Percentiles rank a stretch among this genome's conserved stretches.
phyloP scores from a whole-genome alignment of 2,113 vertebrate species.

The Okapia johnstoni region DNA sequence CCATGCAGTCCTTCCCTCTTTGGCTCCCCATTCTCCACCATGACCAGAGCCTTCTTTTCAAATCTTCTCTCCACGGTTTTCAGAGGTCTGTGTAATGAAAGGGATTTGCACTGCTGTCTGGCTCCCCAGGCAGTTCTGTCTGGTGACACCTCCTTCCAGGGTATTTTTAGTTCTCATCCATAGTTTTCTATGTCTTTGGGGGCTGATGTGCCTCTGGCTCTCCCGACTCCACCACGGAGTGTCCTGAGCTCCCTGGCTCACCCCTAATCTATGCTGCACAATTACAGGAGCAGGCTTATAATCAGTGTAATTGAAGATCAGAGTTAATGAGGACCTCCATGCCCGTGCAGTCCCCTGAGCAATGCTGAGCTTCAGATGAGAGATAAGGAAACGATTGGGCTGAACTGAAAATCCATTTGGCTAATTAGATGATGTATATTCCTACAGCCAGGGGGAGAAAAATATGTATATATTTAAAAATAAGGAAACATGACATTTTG shows the following conservation, averaged over 20 bases:
- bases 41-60: slow-evolving; percentile 3
- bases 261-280: slow-evolving; percentile 74
- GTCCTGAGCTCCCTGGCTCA: slow-evolving; percentile 65
- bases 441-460: slow-evolving; percentile 71
- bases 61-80: not conserved
- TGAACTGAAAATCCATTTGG: slow-evolving; percentile 87
- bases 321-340: slow-evolving; percentile 85
- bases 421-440: slow-evolving; percentile 87
- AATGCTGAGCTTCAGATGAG: slow-evolving; percentile 77
- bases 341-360: slow-evolving; percentile 76
- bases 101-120: not conserved
- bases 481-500: slow-evolving; percentile 77
- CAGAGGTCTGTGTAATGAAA: slow-evolving; percentile 32
- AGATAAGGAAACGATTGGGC: slow-evolving; percentile 86
- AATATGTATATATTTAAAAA: slow-evolving; percentile 66
- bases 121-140: slow-evolving; percentile 35
- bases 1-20: not conserved
- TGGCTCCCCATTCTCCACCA: not conserved
- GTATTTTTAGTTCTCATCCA: slow-evolving; percentile 49
- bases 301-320: slow-evolving; percentile 88
- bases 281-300: slow-evolving; percentile 80
- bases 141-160: slow-evolving; percentile 19
- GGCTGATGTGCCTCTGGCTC: slow-evolving; percentile 58
- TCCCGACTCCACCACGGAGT: slow-evolving; percentile 62
- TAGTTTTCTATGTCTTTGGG: slow-evolving; percentile 52